Evolutionary conservation across 2,888 invertebrate species (phyloP).

Genomic region (Electrophaes corylata): DNA sequence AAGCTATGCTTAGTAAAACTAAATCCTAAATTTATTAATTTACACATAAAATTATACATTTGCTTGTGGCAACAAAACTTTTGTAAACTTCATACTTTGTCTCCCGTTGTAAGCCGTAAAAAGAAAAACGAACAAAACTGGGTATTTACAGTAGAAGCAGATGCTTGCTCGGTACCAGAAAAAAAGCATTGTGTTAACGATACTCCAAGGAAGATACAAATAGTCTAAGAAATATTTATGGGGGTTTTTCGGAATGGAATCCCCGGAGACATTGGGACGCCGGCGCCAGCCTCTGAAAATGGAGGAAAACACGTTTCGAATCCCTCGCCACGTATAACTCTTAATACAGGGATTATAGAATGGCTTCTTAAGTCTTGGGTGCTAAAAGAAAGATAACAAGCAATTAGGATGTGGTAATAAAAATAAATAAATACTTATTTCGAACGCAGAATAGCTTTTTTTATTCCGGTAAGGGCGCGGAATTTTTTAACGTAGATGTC

Average conservation of each 20-base stretch:
- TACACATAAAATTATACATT: background rate
- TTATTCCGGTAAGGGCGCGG: slow-evolving; percentile 38
- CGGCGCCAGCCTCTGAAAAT: slow-evolving; percentile 70
- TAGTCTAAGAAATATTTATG: slow-evolving; percentile 84
- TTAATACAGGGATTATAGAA: slow-evolving; percentile 81
- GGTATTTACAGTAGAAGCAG: slow-evolving; percentile 57
- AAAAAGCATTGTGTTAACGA: slow-evolving; percentile 80
- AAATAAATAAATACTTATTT: slow-evolving; percentile 54
- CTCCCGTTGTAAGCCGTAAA: slow-evolving; percentile 17
- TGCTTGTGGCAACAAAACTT: slow-evolving; percentile 22
- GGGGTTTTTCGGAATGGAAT: slow-evolving; percentile 81
- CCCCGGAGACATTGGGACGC: slow-evolving; percentile 66
- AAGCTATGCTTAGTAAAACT: no score
- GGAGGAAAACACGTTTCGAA: slow-evolving; percentile 77
- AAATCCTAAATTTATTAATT: background rate
- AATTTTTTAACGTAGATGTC: slow-evolving; percentile 28
- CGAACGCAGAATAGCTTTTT: slow-evolving; percentile 39
- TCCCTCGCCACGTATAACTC: slow-evolving; percentile 80
- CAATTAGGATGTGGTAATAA: slow-evolving; percentile 66
- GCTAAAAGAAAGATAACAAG: slow-evolving; percentile 80
- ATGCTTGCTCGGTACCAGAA: slow-evolving; percentile 60
- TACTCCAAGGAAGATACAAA: slow-evolving; percentile 83
- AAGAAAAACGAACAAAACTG: slow-evolving; percentile 20
- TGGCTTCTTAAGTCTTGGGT: slow-evolving; percentile 76
- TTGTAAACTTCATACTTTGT: slow-evolving; percentile 27